These are phyloP conservation scores for Hypercompe scribonia DNA, from an alignment of 2,888 invertebrate genomes.

Conservation along the genomic window DNA sequence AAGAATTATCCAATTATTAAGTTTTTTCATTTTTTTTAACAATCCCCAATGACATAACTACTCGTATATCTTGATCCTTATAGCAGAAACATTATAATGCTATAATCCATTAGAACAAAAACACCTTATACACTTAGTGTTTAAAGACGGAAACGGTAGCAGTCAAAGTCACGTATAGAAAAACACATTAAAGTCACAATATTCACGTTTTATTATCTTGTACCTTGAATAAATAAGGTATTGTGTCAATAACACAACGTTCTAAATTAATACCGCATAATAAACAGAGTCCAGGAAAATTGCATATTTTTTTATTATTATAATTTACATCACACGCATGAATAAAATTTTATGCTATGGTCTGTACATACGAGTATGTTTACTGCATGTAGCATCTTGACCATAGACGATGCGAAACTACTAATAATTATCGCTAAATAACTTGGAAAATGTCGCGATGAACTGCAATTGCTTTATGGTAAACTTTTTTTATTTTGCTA, in stretches of 20 bases:
- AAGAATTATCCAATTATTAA: not conserved
- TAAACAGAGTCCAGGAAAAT: constrained; percentile 21
- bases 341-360: constrained; percentile 14
- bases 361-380: not conserved
- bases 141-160: constrained; percentile 25
- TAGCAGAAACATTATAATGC: not conserved
- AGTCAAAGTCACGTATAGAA: constrained; percentile 25
- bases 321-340: constrained; percentile 13
- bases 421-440: not conserved
- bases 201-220: constrained; percentile 24
- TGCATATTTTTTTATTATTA: constrained; percentile 11
- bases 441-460: not conserved
- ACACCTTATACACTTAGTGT: not conserved
- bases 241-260: constrained; percentile 29
- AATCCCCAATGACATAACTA: not conserved
- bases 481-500: not conserved
- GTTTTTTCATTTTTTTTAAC: not conserved
- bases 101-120: constrained; percentile 2
- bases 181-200: constrained; percentile 31
- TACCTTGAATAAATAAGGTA: constrained; percentile 32
- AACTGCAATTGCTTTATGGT: no score
- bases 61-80: not conserved
- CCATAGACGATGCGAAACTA: not conserved
- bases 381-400: not conserved
- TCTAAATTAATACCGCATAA: constrained; percentile 14